Evolutionary conservation across 92 coral and sea anemone species (phyloP).

Genomic region (Anthopleura xanthogrammica): DNA sequence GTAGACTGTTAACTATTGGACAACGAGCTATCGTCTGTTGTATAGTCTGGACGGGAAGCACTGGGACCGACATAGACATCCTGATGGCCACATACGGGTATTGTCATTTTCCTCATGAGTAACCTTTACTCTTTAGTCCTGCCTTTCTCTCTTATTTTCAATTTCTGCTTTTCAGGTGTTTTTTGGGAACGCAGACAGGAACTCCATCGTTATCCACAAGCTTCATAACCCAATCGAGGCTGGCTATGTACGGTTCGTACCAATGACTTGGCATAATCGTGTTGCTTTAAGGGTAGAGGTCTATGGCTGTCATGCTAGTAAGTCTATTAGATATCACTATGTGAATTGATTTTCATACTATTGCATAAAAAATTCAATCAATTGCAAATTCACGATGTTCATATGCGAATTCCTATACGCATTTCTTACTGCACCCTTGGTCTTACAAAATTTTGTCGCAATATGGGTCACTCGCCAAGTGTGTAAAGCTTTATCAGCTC

Average conservation of each 20-base stretch:
- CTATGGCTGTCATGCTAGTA: constrained; percentile 54
- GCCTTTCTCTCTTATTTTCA: too few relatives aligned
- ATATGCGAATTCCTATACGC: too few relatives aligned
- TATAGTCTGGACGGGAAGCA: constrained; percentile 40
- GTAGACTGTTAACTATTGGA: too few relatives aligned
- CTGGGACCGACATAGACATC: constrained; percentile 30
- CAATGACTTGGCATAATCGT: constrained; percentile 15
- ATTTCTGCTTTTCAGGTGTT: too few relatives aligned
- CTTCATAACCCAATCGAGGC: constrained; percentile 37
- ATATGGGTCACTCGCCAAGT: too few relatives aligned
- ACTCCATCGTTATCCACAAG: constrained; percentile 23
- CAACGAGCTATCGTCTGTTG: constrained; percentile 23
- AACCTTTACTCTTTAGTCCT: too few relatives aligned
- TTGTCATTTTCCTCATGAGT: background rate
- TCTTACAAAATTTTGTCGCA: too few relatives aligned
- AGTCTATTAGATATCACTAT: too few relatives aligned
- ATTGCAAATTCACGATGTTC: too few relatives aligned
- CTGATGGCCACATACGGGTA: constrained; percentile 3
- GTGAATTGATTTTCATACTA: background rate
- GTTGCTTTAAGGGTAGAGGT: constrained; percentile 52
- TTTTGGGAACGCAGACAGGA: constrained; percentile 47
- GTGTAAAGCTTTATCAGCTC: too few relatives aligned
- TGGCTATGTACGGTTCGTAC: constrained; percentile 34
- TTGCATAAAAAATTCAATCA: too few relatives aligned
- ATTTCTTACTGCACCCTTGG: too few relatives aligned